Base-by-base conservation (phyloP, 1,140 invertebrate genomes). In the Ceratoteleas bidentatus region DNA sequence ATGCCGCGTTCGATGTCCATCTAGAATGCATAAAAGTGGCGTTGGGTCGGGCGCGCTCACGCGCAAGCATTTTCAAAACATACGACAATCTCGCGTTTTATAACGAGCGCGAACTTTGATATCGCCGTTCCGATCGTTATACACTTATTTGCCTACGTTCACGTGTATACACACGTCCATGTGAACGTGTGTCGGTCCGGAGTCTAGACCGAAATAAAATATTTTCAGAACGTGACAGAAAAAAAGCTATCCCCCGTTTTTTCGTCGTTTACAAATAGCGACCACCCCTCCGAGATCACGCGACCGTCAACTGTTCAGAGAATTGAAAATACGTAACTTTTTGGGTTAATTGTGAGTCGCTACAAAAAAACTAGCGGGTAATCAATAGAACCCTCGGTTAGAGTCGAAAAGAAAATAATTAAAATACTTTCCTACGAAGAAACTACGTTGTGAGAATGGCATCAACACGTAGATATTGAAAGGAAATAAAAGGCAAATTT, bases 101-200 rank as follows among this genome's bases (percentile, higher is more conserved):
- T 76, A 76, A 76, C 54, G 74, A 69, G 74, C 34, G 74, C 64
- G 13, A 68, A 68, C 24, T 77, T 52, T 62, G 45, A 54, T 77
- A 77, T 68, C 73, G 62, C 47, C 2, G 49, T 61, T 58, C 34
- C 7, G 16, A 78, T 70, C 75, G 24, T 65, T 62, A 62, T 57
- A 70, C 52, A 70, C 52, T 52, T 60, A 53, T 58, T 68, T 57
- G 14, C 33, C 24, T 47, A 16, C 34, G 11, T 11, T 47, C 7
- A 24, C 47, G 58, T 73, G 47, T 43, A 24, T 68, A 38, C 10
- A 11, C 10, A 11, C 10, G 36, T 40, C 2, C 10, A 11, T 3
- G 2, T 6, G 36, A 9, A 11, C 10, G 36, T 40, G 36, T 40
- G 45, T 13, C 14, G 6, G 10, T 9, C 13, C 56, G 49, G 11